Percentiles rank a stretch among this genome's conserved stretches.
Conservation (phyloP, 2,888 invertebrate genomes). For the Ferdinandea cuprea region DNA sequence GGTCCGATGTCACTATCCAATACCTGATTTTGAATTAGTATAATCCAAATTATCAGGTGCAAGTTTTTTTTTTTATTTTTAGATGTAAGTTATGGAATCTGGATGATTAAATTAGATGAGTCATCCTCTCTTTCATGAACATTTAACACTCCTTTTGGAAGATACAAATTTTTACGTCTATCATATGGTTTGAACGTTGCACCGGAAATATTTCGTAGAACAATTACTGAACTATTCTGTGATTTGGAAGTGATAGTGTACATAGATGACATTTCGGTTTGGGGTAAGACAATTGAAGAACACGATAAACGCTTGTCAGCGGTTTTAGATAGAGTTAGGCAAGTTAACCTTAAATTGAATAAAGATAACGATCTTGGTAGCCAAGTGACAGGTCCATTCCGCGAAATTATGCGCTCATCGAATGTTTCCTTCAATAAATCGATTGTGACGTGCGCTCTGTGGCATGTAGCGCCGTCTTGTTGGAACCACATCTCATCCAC, state of each 20-base stretch:
- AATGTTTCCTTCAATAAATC: too few species aligned
- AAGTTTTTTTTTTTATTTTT: constrained; percentile 40
- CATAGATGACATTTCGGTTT: constrained; percentile 48
- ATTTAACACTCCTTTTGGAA: constrained; percentile 74
- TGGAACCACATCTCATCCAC: too few species aligned
- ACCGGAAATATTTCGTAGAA: constrained; percentile 62
- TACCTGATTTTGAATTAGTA: constrained; percentile 21
- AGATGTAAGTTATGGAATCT: constrained; percentile 57
- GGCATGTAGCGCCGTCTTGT: too few species aligned
- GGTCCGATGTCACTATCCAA: constrained; percentile 2
- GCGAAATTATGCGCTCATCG: too few species aligned
- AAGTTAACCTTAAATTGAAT: constrained; percentile 41
- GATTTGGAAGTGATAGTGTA: constrained; percentile 43
- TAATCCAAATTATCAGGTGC: too few species aligned
- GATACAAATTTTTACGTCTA: constrained; percentile 65
- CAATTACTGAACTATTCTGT: constrained; percentile 38
- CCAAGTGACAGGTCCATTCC: too few species aligned
- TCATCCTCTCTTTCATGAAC: constrained; percentile 63
- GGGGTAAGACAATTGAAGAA: constrained; percentile 36
- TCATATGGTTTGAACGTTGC: constrained; percentile 64
- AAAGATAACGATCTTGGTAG: constrained; percentile 27
- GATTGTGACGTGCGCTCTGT: too few species aligned
- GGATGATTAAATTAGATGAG: constrained; percentile 30
- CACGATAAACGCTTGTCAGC: constrained; percentile 26
- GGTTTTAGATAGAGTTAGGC: constrained; percentile 36